Conservation (phyloP, 1,140 invertebrate species). For the Nautilus pompilius region DNA sequence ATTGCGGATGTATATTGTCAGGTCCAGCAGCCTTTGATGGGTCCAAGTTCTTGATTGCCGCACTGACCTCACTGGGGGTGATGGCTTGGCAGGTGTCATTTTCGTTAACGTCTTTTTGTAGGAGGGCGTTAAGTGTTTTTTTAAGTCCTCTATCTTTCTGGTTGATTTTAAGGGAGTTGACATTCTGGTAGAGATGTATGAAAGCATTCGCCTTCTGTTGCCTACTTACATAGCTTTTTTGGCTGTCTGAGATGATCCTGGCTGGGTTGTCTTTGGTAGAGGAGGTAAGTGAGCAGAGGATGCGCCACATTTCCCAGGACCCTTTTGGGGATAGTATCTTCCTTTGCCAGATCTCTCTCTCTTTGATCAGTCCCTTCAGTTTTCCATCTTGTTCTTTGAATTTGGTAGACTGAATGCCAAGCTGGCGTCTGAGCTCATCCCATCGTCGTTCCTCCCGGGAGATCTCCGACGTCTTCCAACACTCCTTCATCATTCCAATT, state of each 20-base stretch:
- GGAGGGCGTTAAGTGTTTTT: neutral
- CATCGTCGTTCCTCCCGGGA: neutral
- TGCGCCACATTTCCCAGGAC: neutral
- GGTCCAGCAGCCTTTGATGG: too few relatives aligned
- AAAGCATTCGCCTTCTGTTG: neutral
- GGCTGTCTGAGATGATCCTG: neutral
- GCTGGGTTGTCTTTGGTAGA: neutral
- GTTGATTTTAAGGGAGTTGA: neutral
- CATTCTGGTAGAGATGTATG: neutral
- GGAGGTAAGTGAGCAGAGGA: neutral
- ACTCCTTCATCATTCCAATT: neutral
- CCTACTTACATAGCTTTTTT: too few relatives aligned
- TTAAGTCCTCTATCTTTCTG: neutral
- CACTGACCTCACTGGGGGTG: neutral
- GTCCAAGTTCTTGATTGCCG: neutral
- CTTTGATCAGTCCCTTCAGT: neutral
- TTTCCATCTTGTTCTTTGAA: neutral
- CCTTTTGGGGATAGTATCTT: too few relatives aligned
- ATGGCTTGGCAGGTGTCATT: neutral
- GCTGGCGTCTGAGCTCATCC: neutral
- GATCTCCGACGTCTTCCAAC: neutral
- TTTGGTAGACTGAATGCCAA: neutral
- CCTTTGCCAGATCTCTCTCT: neutral
- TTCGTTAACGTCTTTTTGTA: neutral
- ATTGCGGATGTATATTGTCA: neutral